Evolutionary conservation across 2,888 invertebrate genomes (phyloP).

Genomic region (Petrophora chlorosata): DNA sequence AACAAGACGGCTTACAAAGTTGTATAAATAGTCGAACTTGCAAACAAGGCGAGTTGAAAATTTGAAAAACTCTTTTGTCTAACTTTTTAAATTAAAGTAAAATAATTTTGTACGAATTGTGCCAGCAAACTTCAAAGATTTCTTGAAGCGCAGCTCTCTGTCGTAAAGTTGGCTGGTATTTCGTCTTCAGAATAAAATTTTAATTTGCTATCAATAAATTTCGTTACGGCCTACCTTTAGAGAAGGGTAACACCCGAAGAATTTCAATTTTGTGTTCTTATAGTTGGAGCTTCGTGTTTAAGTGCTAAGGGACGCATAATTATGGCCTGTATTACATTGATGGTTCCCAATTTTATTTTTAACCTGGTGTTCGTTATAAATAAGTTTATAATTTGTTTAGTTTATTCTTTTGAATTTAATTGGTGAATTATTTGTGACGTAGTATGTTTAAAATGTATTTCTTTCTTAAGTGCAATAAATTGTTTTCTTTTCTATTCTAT

Average conservation of each 20-base stretch:
- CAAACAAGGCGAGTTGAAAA: slow-evolving; percentile 33
- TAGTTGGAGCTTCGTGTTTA: slow-evolving; percentile 37
- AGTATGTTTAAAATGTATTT: too few species aligned
- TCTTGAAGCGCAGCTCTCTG: slow-evolving; percentile 28
- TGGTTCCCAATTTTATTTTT: too few species aligned
- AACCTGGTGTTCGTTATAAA: too few species aligned
- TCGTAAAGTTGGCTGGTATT: slow-evolving; percentile 34
- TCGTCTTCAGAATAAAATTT: slow-evolving; percentile 22
- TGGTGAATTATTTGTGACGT: too few species aligned
- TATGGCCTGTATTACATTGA: slow-evolving; percentile 19
- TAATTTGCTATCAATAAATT: slow-evolving; percentile 31
- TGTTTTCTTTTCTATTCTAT: too few species aligned
- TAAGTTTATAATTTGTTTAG: too few species aligned
- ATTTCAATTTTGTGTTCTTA: slow-evolving; percentile 45
- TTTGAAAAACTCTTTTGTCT: slow-evolving; percentile 37
- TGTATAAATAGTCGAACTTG: slow-evolving; percentile 32
- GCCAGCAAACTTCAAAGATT: slow-evolving; percentile 41
- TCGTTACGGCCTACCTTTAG: slow-evolving; percentile 13
- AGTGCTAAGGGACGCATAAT: slow-evolving; percentile 38
- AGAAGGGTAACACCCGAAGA: slow-evolving; percentile 38
- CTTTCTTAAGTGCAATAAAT: too few species aligned
- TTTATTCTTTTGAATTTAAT: too few species aligned
- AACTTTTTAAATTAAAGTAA: slow-evolving; percentile 48
- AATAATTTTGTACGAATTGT: slow-evolving; percentile 44
- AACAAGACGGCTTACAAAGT: slow-evolving; percentile 9